Evolutionary conservation across 2,888 invertebrate species (phyloP).

Genomic region (Platerodrilus igneus): DNA sequence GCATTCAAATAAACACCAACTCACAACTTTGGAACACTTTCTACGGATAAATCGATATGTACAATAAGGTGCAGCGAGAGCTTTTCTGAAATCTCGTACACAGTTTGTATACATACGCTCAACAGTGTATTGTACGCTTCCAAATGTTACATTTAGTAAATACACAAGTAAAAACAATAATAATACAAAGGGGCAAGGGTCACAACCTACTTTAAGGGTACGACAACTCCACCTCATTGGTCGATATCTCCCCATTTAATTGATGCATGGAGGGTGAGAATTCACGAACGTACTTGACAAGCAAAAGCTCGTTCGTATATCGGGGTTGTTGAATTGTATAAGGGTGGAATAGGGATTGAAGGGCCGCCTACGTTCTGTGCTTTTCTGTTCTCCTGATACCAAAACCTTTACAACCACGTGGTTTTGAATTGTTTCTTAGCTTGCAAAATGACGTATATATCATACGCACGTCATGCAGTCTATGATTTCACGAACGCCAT

Average conservation of each 20-base stretch:
- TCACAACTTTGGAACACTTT: too few relatives aligned
- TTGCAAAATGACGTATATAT: too few relatives aligned
- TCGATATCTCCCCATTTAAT: constrained; percentile 26
- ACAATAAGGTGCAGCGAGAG: too few relatives aligned
- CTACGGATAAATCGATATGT: too few relatives aligned
- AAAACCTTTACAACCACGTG: constrained; percentile 39
- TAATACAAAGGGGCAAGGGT: constrained; percentile 9
- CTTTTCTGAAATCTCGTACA: too few relatives aligned
- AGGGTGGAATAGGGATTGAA: constrained; percentile 19
- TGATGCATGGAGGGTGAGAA: constrained; percentile 23
- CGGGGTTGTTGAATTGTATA: constrained; percentile 15
- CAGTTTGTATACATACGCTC: too few relatives aligned
- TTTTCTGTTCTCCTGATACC: constrained; percentile 36
- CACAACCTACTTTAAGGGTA: constrained; percentile 13
- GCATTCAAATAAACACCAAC: too few relatives aligned
- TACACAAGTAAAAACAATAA: not conserved
- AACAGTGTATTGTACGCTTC: too few relatives aligned
- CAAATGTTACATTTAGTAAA: constrained; percentile 5
- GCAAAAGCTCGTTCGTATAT: constrained; percentile 10
- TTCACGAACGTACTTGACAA: constrained; percentile 17
- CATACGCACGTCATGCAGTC: too few relatives aligned
- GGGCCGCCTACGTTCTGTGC: constrained; percentile 33
- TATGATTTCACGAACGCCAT: too few relatives aligned
- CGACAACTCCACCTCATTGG: constrained; percentile 25
- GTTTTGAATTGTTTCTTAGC: constrained; percentile 20